These are phyloP conservation scores for Burhinus oedicnemus DNA, from an alignment of 2,113 vertebrate genomes.

Conservation along the genomic window DNA sequence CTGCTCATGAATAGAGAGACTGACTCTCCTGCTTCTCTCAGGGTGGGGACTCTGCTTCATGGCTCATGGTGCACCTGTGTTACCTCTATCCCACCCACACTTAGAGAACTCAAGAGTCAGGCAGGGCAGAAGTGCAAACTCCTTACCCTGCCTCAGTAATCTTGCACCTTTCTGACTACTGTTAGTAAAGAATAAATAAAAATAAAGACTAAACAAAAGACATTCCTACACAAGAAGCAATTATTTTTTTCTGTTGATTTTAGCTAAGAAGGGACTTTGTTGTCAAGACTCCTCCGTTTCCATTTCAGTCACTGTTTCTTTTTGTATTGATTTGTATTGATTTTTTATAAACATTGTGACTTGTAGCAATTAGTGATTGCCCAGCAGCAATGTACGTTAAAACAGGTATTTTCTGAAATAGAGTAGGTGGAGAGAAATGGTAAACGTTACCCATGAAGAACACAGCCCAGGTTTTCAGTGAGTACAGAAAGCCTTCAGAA, in stretches of 20 bases:
- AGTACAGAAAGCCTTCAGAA: conserved; percentile 6
- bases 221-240: neutral
- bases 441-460: conserved; percentile 4
- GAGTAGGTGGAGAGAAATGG: neutral
- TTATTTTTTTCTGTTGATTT: neutral
- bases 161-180: neutral
- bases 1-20: neutral
- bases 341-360: neutral
- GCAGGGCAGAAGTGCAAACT: neutral
- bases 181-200: neutral
- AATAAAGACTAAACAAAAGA: neutral
- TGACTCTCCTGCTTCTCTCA: neutral
- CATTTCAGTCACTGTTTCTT: neutral
- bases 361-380: neutral
- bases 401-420: conserved; percentile 30
- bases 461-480: neutral
- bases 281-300: neutral
- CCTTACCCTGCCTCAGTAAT: neutral
- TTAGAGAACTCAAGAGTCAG: neutral
- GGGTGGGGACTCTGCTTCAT: neutral
- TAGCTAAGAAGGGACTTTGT: neutral
- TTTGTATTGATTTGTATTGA: neutral
- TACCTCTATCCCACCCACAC: neutral
- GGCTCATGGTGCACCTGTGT: neutral
- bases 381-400: neutral